Percentiles rank a stretch among this genome's conserved stretches.
Conservation (phyloP, 2,113 vertebrate species). For the Sinocyclocheilus anophthalmus region DNA sequence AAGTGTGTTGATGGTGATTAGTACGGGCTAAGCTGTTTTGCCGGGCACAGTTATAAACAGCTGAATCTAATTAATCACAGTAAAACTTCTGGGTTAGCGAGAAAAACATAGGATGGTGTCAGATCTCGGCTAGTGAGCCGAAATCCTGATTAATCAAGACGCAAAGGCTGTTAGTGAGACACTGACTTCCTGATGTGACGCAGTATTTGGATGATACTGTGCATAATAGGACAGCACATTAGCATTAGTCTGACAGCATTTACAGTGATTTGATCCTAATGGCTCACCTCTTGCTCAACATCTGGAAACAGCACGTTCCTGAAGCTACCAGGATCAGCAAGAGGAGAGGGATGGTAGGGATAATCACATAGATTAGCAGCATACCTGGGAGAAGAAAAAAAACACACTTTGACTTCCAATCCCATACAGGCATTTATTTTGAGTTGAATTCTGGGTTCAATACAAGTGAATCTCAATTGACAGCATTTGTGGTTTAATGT, state of each 20-base stretch:
- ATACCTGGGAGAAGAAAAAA: slow-evolving; percentile 76
- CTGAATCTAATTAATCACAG: slow-evolving; percentile 27
- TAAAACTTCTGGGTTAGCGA: slow-evolving; percentile 11
- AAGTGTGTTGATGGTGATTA: slow-evolving; percentile 40
- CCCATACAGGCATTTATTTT: not conserved
- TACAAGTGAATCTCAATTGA: not conserved
- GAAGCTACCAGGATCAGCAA: slow-evolving; percentile 94
- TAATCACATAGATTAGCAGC: slow-evolving; percentile 92
- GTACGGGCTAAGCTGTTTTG: slow-evolving; percentile 34
- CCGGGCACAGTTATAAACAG: slow-evolving; percentile 28
- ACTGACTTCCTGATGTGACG: slow-evolving; percentile 20
- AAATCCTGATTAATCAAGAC: slow-evolving; percentile 24
- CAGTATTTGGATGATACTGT: slow-evolving; percentile 6
- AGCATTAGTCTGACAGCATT: slow-evolving; percentile 28
- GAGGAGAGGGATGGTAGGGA: slow-evolving; percentile 93
- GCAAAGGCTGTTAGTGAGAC: not conserved
- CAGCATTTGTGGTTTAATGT: not conserved
- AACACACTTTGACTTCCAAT: not conserved
- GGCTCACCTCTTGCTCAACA: slow-evolving; percentile 87
- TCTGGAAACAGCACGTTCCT: slow-evolving; percentile 94
- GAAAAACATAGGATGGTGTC: slow-evolving; percentile 13
- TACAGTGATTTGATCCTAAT: slow-evolving; percentile 6
- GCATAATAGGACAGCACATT: not conserved
- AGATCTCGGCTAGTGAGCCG: not conserved
- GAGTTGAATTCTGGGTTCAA: not conserved